Conservation (phyloP, 2,888 invertebrate species). For the Holacanthella duospinosa region DNA sequence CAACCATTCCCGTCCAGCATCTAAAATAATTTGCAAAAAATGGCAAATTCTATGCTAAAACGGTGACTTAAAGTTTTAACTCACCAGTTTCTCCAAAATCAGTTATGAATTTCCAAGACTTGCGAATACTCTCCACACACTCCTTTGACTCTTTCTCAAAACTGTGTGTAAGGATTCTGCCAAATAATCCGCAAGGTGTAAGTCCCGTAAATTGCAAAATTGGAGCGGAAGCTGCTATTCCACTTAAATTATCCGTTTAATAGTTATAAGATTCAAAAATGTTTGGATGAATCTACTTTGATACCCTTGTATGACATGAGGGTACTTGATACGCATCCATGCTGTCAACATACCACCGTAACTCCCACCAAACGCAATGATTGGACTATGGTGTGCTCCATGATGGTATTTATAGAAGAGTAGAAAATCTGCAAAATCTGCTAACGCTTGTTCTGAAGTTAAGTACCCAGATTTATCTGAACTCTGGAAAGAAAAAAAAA, state of each 20-base stretch:
- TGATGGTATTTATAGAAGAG: conserved; percentile 50
- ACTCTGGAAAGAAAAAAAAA: conserved; percentile 38
- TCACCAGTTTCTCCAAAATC: conserved; percentile 48
- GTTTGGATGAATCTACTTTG: conserved; percentile 17
- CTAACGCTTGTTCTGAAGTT: conserved; percentile 81
- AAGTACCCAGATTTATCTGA: conserved; percentile 67
- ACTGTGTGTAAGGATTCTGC: conserved; percentile 66
- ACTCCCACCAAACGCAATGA: conserved; percentile 76
- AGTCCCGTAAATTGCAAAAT: conserved; percentile 73
- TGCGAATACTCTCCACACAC: conserved; percentile 61
- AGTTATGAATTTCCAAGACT: conserved; percentile 65
- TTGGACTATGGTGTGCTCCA: conserved; percentile 52
- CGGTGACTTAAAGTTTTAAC: neutral
- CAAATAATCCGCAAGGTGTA: conserved; percentile 65
- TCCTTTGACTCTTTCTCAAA: conserved; percentile 50
- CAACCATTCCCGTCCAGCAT: conserved; percentile 59
- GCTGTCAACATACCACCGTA: conserved; percentile 97
- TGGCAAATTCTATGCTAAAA: neutral
- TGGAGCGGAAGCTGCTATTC: conserved; percentile 87
- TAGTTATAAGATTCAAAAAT: neutral
- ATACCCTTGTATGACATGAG: conserved; percentile 67
- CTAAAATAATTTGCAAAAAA: conserved; percentile 43
- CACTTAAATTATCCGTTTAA: conserved; percentile 46
- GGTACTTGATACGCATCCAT: conserved; percentile 93
- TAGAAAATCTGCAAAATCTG: conserved; percentile 78